Base-by-base conservation (phyloP, 92 coral and sea anemone species). In the Metridium senile region DNA sequence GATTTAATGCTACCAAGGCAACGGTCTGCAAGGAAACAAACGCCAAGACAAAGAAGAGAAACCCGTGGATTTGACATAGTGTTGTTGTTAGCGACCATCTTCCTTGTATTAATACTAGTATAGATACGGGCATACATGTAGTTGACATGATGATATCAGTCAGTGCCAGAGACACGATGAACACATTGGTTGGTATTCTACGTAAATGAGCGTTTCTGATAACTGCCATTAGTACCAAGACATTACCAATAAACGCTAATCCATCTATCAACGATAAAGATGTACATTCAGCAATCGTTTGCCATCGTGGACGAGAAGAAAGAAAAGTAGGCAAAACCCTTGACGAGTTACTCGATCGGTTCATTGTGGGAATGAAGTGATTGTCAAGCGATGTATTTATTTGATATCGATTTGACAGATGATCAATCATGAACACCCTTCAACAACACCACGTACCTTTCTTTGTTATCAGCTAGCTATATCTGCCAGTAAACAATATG, bases 1-100 rank as follows among this genome's bases (percentile, higher is more conserved):
- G 87, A 73, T 90, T 90, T 13, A 87, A 78, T 20, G 96, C 96
- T 1, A 87, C 87, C 10, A 87, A 76, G 22, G 96, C 92, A 66
- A 90, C 79, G 0, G 87, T 84, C 54, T 80, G 81, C 68, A 83
- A 64, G 18, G 96, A 87, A 1, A 87, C 96, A 31, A 72, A 83
- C 22, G 85, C 89, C 45, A 90, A 29, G 28, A 80, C 88, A 49
- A 87, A 76, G 20, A 77, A 79, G 9, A 78, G 68, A 33, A 81
- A 77, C 17, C 96, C 96, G 54, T 90, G 89, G 18, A 87, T 33
- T 74, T 90, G 91, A 35, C 96, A 90, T 9, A 73, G 21, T 23
- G 78, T 19, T 20, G 63, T 4, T 2, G 87, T 84, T 18, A 79
- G 83, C 0, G 88, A 47, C 92, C 96, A 87, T 9, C 56, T 35